Evolutionary conservation across 2,113 vertebrate genomes (phyloP).

Genomic region (Pedetes capensis): DNA sequence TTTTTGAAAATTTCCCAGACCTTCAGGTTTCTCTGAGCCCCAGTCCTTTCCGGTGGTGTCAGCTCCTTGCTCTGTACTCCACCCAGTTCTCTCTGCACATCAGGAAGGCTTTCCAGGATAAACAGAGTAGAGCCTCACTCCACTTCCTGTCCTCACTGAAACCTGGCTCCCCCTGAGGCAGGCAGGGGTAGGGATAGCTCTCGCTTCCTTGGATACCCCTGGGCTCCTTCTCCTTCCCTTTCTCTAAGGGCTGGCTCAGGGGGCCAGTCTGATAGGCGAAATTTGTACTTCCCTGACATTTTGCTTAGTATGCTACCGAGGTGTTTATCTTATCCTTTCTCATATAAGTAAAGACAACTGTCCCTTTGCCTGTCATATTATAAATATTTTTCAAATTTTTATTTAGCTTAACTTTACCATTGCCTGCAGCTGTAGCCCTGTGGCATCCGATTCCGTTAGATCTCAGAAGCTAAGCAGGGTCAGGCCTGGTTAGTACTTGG

Average conservation of each 20-base stretch:
- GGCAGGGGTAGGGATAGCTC: too few relatives aligned
- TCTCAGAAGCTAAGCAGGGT: too few relatives aligned
- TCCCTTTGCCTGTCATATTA: background rate
- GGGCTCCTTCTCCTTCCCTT: background rate
- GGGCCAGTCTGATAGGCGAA: background rate
- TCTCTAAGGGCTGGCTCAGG: background rate
- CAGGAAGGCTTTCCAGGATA: background rate
- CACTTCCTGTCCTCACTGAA: background rate
- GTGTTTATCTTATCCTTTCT: background rate
- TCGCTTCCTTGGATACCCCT: background rate
- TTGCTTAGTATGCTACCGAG: background rate
- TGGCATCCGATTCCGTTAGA: too few relatives aligned
- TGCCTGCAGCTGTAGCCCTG: too few relatives aligned
- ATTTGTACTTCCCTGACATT: background rate
- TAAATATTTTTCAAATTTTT: constrained; percentile 32
- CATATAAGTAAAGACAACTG: background rate
- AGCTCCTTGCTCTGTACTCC: background rate
- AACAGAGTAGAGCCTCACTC: background rate
- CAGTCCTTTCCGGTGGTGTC: background rate
- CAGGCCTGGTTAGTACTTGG: too few relatives aligned
- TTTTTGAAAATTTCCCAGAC: background rate
- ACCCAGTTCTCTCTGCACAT: background rate
- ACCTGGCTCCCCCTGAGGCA: background rate
- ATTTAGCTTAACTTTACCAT: constrained; percentile 31
- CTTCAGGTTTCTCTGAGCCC: background rate